These are phyloP conservation scores for Thripadectes ignobilis DNA, from an alignment of 2,797 vertebrate species.

Conservation along the genomic window DNA sequence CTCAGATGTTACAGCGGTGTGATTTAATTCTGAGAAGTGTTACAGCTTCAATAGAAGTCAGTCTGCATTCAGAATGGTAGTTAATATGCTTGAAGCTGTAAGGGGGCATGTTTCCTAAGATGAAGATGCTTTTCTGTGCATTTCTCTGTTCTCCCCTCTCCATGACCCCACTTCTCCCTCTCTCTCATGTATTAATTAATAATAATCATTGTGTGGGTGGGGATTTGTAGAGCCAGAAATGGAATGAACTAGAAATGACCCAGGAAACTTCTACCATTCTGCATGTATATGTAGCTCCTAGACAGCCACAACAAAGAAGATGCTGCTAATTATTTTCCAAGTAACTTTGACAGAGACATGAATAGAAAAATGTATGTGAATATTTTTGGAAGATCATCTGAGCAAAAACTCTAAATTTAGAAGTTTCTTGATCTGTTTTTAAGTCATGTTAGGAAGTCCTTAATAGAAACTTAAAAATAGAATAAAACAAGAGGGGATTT, in stretches of 20 bases:
- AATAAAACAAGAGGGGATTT: background rate
- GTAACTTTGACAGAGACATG: background rate
- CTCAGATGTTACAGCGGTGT: background rate
- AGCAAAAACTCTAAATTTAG: conserved; percentile 1
- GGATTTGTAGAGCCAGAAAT: background rate
- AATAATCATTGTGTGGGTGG: background rate
- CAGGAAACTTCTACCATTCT: conserved; percentile 3
- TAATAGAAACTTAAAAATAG: background rate
- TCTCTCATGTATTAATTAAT: conserved; percentile 29
- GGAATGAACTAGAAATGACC: conserved; percentile 35
- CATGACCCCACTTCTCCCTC: background rate
- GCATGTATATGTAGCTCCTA: background rate
- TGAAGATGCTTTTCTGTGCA: background rate
- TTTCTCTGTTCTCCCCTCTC: background rate
- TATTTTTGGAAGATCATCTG: conserved; percentile 26
- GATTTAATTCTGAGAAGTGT: background rate
- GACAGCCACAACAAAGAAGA: conserved; percentile 35
- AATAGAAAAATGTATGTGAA: background rate
- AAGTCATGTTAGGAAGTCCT: background rate
- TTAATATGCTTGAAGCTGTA: background rate
- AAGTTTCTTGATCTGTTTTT: conserved; percentile 12
- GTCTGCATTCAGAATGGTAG: background rate
- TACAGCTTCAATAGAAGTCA: background rate
- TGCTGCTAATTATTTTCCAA: conserved; percentile 7
- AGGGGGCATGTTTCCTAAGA: background rate